Evolutionary conservation across 2,888 invertebrate species (phyloP).

Genomic region (Eristalis tenax): DNA sequence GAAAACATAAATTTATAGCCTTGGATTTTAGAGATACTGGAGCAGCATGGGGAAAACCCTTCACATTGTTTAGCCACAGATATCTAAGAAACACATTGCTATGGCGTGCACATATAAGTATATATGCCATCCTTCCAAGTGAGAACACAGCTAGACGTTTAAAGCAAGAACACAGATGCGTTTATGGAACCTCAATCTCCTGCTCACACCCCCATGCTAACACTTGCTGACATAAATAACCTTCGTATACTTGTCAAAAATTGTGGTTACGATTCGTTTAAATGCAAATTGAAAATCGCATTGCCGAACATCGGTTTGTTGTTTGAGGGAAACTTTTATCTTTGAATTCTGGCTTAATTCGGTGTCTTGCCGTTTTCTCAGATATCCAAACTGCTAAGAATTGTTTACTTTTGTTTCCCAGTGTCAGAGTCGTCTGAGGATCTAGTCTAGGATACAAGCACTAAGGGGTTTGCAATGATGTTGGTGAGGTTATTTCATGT

Average conservation of each 20-base stretch:
- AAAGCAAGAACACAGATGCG: not conserved
- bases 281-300: conserved; percentile 72
- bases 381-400: conserved; percentile 67
- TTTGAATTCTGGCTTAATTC: not conserved
- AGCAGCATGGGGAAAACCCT: conserved; percentile 42
- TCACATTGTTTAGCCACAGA: conserved; percentile 10
- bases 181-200: conserved; percentile 47
- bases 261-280: conserved; percentile 71
- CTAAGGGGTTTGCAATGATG: conserved; percentile 47
- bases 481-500: conserved; percentile 13
- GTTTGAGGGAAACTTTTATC: conserved; percentile 56
- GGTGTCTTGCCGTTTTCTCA: not conserved
- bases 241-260: conserved; percentile 71
- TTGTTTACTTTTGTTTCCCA: conserved; percentile 67
- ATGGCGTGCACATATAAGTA: not conserved
- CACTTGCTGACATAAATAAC: conserved; percentile 67
- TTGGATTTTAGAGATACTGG: conserved; percentile 55
- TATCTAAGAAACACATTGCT: conserved; percentile 32
- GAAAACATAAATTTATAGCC: conserved; percentile 67
- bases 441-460: conserved; percentile 62
- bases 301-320: conserved; percentile 66
- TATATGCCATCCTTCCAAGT: not conserved
- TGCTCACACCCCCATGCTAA: not conserved
- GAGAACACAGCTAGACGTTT: not conserved
- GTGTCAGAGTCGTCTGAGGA: conserved; percentile 64